A percentile compares a stretch with the other conserved stretches of the same genome.
phyloP scores from a whole-genome alignment of 92 coral and sea anemone genomes.

The Porites cylindrica region DNA sequence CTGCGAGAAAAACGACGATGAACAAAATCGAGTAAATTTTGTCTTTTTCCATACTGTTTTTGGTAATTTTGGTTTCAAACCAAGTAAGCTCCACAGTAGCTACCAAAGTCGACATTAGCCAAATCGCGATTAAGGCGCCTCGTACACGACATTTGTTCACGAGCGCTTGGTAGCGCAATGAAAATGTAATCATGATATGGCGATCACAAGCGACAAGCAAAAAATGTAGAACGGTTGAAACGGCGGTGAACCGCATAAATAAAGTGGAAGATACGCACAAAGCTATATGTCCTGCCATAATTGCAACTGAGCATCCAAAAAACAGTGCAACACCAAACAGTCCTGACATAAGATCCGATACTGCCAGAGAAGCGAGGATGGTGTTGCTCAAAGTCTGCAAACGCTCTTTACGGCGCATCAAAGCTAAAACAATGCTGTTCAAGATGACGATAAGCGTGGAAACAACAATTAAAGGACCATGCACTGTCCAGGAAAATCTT shows the following conservation, averaged over 20 bases:
- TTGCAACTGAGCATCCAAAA: conserved; percentile 46
- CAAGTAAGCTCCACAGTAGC: conserved; percentile 60
- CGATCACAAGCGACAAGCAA: conserved; percentile 68
- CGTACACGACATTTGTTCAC: conserved; percentile 34
- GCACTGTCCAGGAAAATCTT: background rate
- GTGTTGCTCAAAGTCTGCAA: conserved; percentile 45
- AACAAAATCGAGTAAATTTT: conserved; percentile 4
- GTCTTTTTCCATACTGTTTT: conserved; percentile 26
- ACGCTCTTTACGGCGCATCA: conserved; percentile 45
- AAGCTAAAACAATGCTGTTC: conserved; percentile 49
- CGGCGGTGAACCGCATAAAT: conserved; percentile 65
- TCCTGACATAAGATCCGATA: conserved; percentile 66
- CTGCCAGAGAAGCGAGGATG: conserved; percentile 64
- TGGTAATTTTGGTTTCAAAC: conserved; percentile 31
- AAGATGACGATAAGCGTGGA: conserved; percentile 37
- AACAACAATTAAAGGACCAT: conserved; percentile 29
- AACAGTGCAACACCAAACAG: conserved; percentile 54
- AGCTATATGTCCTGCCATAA: background rate
- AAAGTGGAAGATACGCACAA: conserved; percentile 52
- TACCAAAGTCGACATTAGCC: conserved; percentile 38
- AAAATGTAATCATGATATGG: conserved; percentile 49
- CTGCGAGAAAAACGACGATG: conserved; percentile 23
- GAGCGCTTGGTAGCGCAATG: conserved; percentile 35
- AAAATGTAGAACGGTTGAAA: conserved; percentile 71
- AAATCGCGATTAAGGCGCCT: conserved; percentile 32